Conservation (phyloP, 1,140 invertebrate genomes). For the Vanessa tameamea region DNA sequence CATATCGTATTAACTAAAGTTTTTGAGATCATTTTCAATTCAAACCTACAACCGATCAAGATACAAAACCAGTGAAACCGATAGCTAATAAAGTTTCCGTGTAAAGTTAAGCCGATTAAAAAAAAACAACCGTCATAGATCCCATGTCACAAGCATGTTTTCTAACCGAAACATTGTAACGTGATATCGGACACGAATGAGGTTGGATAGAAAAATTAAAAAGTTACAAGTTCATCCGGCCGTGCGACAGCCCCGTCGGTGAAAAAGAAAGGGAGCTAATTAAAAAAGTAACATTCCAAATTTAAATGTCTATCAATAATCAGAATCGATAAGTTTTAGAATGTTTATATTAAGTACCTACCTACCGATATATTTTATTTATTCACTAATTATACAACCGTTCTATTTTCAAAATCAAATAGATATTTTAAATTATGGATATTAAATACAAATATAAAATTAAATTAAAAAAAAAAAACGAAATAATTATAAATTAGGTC, state of each 20-base stretch:
- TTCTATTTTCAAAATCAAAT: too few species aligned
- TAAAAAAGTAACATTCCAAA: conserved; percentile 47
- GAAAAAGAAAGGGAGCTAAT: conserved; percentile 52
- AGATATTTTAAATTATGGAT: too few species aligned
- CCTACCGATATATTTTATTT: background rate
- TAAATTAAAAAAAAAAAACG: too few species aligned
- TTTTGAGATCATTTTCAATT: conserved; percentile 42
- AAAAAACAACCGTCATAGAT: conserved; percentile 47
- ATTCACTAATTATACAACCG: too few species aligned
- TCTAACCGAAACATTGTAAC: conserved; percentile 54
- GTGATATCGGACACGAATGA: conserved; percentile 40
- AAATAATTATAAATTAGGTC: too few species aligned
- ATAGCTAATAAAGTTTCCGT: conserved; percentile 39
- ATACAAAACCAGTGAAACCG: conserved; percentile 41
- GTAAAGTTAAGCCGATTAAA: conserved; percentile 26
- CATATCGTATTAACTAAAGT: conserved; percentile 30
- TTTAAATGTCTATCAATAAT: conserved; percentile 45
- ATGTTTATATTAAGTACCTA: background rate
- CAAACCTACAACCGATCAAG: conserved; percentile 39
- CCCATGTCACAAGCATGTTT: conserved; percentile 58
- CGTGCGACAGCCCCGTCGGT: conserved; percentile 64
- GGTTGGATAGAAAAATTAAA: conserved; percentile 53
- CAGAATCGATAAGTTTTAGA: conserved; percentile 29
- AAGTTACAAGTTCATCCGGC: conserved; percentile 57
- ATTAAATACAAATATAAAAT: too few species aligned